Conservation (phyloP, 2,888 invertebrate species). For the Clostera curtula region DNA sequence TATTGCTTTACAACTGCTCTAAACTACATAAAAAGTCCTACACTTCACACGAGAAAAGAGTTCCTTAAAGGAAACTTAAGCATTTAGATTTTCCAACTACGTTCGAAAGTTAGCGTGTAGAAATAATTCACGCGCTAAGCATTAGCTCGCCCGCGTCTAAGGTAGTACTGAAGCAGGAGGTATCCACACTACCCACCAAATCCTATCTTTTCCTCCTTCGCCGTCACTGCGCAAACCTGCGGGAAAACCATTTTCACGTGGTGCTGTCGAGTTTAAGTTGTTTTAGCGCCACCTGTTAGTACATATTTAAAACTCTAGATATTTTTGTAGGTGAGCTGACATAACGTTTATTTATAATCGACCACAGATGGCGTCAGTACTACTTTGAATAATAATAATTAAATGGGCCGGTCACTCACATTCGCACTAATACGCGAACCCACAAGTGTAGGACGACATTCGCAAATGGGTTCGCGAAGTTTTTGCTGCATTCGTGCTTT, state of each 20-base stretch:
- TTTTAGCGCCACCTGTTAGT: constrained; percentile 34
- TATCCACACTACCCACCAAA: constrained; percentile 29
- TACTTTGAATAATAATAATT: no score
- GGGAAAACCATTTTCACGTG: constrained; percentile 51
- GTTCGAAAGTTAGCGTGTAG: constrained; percentile 43
- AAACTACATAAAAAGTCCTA: constrained; percentile 11
- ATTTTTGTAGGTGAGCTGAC: no score
- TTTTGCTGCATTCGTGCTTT: no score
- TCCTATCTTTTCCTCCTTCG: constrained; percentile 40
- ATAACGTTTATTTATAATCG: no score
- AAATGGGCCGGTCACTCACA: no score
- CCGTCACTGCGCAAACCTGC: constrained; percentile 57
- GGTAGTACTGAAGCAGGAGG: constrained; percentile 54
- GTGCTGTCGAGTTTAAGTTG: constrained; percentile 22
- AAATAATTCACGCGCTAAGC: constrained; percentile 13
- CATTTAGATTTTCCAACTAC: constrained; percentile 22
- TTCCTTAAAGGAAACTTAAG: no score
- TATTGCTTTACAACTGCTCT: constrained; percentile 6
- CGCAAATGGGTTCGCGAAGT: no score
- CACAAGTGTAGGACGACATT: no score
- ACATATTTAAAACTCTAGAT: constrained; percentile 9
- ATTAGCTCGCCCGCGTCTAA: constrained; percentile 36
- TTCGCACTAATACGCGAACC: no score
- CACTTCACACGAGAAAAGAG: no score
- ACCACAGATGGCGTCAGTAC: no score